Conservation (phyloP, 2,113 vertebrate species). For the Ascaphus truei region DNA sequence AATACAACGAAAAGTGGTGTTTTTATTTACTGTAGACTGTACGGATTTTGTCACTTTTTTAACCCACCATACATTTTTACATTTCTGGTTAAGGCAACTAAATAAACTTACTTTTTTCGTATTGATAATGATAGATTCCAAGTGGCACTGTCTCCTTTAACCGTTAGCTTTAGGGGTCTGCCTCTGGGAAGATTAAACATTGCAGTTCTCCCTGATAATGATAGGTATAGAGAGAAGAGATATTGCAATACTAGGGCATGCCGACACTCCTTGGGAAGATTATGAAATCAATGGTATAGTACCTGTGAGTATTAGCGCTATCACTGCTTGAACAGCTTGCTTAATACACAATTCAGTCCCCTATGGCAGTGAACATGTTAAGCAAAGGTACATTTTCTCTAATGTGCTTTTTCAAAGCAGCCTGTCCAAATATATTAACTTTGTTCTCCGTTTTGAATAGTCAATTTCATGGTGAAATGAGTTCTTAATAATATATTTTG, state of each 20-base stretch:
- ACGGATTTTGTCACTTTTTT: too few relatives aligned
- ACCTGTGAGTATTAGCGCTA: background rate
- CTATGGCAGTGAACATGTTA: constrained; percentile 49
- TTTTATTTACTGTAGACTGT: too few relatives aligned
- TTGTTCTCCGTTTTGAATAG: constrained; percentile 78
- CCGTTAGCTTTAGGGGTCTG: too few relatives aligned
- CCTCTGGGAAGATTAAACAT: too few relatives aligned
- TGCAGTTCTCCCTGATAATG: too few relatives aligned
- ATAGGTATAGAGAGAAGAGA: too few relatives aligned
- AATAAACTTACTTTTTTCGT: too few relatives aligned
- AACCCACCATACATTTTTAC: too few relatives aligned
- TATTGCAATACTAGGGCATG: background rate
- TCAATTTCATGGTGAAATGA: constrained; percentile 84
- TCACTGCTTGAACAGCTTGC: background rate
- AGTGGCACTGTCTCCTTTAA: too few relatives aligned
- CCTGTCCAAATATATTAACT: constrained; percentile 82
- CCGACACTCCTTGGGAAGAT: background rate
- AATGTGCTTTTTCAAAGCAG: constrained; percentile 69
- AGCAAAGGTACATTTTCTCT: constrained; percentile 72
- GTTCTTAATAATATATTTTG: constrained; percentile 84
- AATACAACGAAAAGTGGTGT: too few relatives aligned
- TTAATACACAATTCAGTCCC: background rate
- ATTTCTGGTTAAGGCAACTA: too few relatives aligned
- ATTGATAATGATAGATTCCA: too few relatives aligned
- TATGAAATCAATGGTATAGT: background rate